Percentiles rank a stretch among this genome's conserved stretches.
Evolutionary conservation across 2,888 invertebrate species (phyloP).

Genomic region (Volucella inflata): DNA sequence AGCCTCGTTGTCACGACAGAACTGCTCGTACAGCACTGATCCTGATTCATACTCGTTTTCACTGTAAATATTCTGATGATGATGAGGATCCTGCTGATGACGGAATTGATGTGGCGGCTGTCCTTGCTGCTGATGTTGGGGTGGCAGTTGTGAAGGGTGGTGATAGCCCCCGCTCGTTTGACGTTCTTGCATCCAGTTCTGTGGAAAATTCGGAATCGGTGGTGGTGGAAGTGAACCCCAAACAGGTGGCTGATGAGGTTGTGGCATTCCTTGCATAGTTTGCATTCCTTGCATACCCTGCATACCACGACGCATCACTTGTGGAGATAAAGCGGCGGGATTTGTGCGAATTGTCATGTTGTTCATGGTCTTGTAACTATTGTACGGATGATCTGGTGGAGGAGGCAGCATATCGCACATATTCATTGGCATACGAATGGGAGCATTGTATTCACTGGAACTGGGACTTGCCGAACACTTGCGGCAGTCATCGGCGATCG

Average conservation of each 20-base stretch:
- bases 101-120: constrained; percentile 57
- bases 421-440: constrained; percentile 84
- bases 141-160: constrained; percentile 47
- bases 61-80: constrained; percentile 72
- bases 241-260: constrained; percentile 76
- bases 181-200: constrained; percentile 77
- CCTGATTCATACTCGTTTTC: constrained; percentile 79
- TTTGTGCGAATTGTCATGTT: constrained; percentile 79
- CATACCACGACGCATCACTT: constrained; percentile 76
- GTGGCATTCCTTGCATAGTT: constrained; percentile 71
- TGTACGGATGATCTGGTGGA: constrained; percentile 84
- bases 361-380: constrained; percentile 77
- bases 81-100: constrained; percentile 63
- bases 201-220: constrained; percentile 79
- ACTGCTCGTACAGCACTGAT: constrained; percentile 78
- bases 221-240: constrained; percentile 77
- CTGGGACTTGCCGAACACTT: constrained; percentile 85
- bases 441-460: constrained; percentile 85
- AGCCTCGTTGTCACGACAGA: constrained; percentile 77
- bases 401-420: constrained; percentile 88
- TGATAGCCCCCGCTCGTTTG: constrained; percentile 55
- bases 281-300: constrained; percentile 41
- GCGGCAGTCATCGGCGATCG: constrained; percentile 84
- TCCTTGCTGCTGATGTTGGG: constrained; percentile 53
- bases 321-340: constrained; percentile 78